A percentile compares a stretch with the other conserved stretches of the same genome.
These are phyloP conservation scores for Cottus gobio DNA, from an alignment of 2,113 vertebrate genomes.

Conservation along the genomic window DNA sequence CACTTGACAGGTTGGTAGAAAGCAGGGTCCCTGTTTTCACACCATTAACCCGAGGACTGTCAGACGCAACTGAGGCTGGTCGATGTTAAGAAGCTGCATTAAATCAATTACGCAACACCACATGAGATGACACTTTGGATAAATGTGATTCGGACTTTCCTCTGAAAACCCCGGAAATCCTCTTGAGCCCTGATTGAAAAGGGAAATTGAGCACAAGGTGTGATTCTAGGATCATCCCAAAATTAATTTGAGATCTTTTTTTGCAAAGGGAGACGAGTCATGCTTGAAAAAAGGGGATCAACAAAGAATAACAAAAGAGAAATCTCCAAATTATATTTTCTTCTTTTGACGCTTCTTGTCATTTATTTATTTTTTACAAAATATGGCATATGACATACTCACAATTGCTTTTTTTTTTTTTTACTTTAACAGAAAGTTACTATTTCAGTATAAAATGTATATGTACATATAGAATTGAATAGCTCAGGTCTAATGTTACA, in stretches of 20 bases:
- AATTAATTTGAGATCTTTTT: conserved; percentile 27
- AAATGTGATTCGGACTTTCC: conserved; percentile 44
- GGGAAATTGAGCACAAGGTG: not conserved
- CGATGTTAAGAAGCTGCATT: conserved; percentile 66
- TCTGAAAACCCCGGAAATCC: conserved; percentile 34
- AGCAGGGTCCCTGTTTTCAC: conserved; percentile 79
- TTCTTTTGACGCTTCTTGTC: not conserved
- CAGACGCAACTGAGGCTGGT: conserved; percentile 59
- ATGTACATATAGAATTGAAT: no score
- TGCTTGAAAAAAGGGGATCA: conserved; percentile 2
- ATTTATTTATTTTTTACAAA: no score
- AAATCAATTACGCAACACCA: conserved; percentile 70
- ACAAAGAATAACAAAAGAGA: conserved; percentile 2
- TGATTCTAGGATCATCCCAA: conserved; percentile 9
- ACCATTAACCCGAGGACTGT: conserved; percentile 79
- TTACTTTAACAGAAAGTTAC: no score
- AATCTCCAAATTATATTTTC: not conserved
- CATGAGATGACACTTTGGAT: conserved; percentile 47
- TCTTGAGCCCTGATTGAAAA: conserved; percentile 15
- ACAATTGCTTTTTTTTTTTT: not conserved
- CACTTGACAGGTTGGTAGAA: conserved; percentile 78
- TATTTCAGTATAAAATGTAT: no score
- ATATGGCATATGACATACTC: not conserved
- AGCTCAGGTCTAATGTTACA: no score
- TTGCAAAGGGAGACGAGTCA: not conserved